Percentiles rank a stretch among this genome's conserved stretches.
phyloP scores from a whole-genome alignment of 2,888 invertebrate genomes.

The Apotomis turbidana region DNA sequence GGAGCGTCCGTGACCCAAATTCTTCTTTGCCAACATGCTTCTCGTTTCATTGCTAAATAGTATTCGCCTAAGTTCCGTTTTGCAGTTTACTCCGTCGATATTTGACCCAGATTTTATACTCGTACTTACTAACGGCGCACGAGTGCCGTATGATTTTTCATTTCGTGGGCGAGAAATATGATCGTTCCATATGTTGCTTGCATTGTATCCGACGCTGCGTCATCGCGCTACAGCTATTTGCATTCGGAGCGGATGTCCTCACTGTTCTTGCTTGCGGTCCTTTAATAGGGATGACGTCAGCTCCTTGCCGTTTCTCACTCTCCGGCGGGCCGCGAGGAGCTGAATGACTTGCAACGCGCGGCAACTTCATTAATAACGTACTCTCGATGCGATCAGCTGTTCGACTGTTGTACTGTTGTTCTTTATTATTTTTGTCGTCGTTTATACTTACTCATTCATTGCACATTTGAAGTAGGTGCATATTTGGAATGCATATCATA shows the following conservation, averaged over 20 bases:
- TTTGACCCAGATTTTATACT: constrained; percentile 10
- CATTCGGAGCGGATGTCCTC: constrained; percentile 71
- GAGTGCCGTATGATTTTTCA: constrained; percentile 19
- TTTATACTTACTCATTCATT: not conserved
- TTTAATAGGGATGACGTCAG: constrained; percentile 72
- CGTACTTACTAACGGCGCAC: not conserved
- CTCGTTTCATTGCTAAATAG: constrained; percentile 66
- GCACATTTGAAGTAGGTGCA: not conserved
- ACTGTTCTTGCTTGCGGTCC: constrained; percentile 63
- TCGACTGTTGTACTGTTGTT: constrained; percentile 2
- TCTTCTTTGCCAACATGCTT: constrained; percentile 68
- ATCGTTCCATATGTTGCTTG: constrained; percentile 54
- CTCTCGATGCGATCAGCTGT: constrained; percentile 63
- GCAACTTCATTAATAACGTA: constrained; percentile 61
- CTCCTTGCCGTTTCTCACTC: constrained; percentile 64
- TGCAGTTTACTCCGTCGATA: constrained; percentile 47
- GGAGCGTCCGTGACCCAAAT: constrained; percentile 76
- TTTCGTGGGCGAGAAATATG: constrained; percentile 46
- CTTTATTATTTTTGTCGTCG: constrained; percentile 2
- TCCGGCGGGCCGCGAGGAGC: constrained; percentile 59
- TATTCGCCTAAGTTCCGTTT: constrained; percentile 56
- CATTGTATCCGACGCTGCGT: constrained; percentile 51
- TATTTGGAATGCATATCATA: not conserved
- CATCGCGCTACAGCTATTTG: constrained; percentile 60
- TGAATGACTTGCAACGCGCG: constrained; percentile 64